Conservation (phyloP, 2,797 vertebrate species). For the Notamacropus eugenii region DNA sequence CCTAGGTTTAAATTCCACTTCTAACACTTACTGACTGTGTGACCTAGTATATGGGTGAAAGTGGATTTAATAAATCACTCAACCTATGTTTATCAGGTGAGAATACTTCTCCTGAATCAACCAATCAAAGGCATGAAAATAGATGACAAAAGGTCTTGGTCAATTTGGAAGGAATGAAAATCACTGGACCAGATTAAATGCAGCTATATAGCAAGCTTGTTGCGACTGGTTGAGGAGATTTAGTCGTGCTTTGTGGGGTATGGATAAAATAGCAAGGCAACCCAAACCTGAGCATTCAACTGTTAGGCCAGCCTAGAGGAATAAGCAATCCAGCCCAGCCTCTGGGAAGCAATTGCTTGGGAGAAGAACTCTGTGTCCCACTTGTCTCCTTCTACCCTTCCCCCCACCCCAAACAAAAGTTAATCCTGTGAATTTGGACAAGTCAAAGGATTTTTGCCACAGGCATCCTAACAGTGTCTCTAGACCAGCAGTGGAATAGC, state of each 20-base stretch:
- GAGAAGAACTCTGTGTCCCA: neutral
- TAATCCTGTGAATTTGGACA: no score
- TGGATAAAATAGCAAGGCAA: neutral
- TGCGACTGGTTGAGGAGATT: neutral
- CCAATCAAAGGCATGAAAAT: neutral
- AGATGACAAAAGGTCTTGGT: neutral
- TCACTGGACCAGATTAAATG: neutral
- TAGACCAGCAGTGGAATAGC: neutral
- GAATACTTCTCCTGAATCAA: neutral
- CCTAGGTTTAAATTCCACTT: neutral
- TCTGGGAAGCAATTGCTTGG: neutral
- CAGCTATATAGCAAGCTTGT: neutral
- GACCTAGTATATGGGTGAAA: neutral
- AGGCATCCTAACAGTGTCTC: neutral
- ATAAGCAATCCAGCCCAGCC: neutral
- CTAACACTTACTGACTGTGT: neutral
- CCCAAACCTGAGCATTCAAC: neutral
- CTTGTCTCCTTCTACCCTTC: neutral
- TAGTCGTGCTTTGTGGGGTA: neutral
- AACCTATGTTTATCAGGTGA: neutral
- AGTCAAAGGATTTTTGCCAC: neutral
- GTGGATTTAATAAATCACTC: neutral
- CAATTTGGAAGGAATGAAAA: neutral
- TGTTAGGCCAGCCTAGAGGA: neutral
- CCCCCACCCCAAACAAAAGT: neutral